A percentile compares a stretch with the other conserved stretches of the same genome.
phyloP scores from a whole-genome alignment of 2,797 vertebrate genomes.

The Rhinophrynus dorsalis region DNA sequence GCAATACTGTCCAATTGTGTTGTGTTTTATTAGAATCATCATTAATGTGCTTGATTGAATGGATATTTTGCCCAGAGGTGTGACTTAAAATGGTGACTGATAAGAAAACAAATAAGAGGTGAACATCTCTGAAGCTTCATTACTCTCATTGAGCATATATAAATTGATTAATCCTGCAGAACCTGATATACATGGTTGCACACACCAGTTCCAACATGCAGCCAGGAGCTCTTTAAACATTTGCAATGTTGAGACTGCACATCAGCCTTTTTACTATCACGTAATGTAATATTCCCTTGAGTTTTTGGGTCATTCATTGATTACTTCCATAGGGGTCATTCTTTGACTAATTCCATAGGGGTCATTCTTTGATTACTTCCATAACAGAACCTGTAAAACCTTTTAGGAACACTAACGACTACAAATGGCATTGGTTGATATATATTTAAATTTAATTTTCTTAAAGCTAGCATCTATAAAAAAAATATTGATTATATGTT shows the following conservation, averaged over 20 bases:
- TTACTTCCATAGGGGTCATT: too few species aligned
- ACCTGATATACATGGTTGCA: background rate
- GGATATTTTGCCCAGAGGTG: background rate
- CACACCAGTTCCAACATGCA: background rate
- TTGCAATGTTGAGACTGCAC: background rate
- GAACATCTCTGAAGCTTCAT: constrained; percentile 6
- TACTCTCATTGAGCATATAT: background rate
- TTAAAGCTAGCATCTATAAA: too few species aligned
- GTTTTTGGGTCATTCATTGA: background rate
- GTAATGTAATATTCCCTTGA: background rate
- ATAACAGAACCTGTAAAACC: background rate
- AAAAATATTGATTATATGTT: too few species aligned
- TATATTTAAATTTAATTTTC: too few species aligned
- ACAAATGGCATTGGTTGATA: too few species aligned
- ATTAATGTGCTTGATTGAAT: constrained; percentile 2
- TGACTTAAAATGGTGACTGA: constrained; percentile 22
- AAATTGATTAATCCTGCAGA: constrained; percentile 9
- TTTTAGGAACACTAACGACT: too few species aligned
- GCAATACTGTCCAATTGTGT: background rate
- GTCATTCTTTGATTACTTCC: background rate
- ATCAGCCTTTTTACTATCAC: too few species aligned
- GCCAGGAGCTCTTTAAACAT: background rate
- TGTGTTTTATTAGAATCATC: constrained; percentile 6
- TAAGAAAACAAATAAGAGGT: constrained; percentile 19
- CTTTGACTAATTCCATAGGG: too few species aligned